These are phyloP conservation scores for Rattus rattus DNA, from an alignment of 2,113 vertebrate genomes.

Conservation along the genomic window DNA sequence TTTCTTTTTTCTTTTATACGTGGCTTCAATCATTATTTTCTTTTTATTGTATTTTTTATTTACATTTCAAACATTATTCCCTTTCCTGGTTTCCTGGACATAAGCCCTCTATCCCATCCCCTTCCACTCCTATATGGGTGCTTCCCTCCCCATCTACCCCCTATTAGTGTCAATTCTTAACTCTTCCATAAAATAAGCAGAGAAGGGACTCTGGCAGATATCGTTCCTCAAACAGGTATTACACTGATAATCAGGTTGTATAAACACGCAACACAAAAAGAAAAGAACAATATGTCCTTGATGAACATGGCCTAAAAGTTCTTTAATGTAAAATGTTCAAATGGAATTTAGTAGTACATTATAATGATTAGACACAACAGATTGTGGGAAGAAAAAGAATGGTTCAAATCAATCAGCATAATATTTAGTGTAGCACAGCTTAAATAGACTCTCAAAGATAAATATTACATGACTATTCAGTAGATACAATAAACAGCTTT, in stretches of 20 bases:
- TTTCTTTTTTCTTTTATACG: too few species aligned
- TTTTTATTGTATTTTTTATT: too few species aligned
- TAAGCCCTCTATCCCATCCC: too few species aligned
- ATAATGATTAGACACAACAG: not conserved
- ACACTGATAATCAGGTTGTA: not conserved
- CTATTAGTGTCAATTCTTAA: not conserved
- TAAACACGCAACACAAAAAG: not conserved
- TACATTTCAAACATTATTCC: too few species aligned
- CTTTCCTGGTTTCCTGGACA: too few species aligned
- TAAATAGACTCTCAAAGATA: not conserved
- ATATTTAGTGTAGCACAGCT: not conserved
- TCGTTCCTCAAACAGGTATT: not conserved
- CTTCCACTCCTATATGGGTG: too few species aligned
- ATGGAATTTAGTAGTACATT: not conserved
- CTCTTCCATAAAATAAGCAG: not conserved
- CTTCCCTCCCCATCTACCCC: too few species aligned
- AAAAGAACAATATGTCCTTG: not conserved
- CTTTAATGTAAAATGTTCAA: not conserved
- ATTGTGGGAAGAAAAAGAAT: not conserved
- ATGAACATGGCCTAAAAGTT: not conserved
- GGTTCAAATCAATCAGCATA: not conserved
- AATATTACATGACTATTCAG: too few species aligned
- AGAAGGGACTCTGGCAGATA: not conserved
- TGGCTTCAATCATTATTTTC: too few species aligned
- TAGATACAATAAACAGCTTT: not conserved